phyloP scores from a whole-genome alignment of 2,113 vertebrate species.

The Thalassarche chlororhynchos region DNA sequence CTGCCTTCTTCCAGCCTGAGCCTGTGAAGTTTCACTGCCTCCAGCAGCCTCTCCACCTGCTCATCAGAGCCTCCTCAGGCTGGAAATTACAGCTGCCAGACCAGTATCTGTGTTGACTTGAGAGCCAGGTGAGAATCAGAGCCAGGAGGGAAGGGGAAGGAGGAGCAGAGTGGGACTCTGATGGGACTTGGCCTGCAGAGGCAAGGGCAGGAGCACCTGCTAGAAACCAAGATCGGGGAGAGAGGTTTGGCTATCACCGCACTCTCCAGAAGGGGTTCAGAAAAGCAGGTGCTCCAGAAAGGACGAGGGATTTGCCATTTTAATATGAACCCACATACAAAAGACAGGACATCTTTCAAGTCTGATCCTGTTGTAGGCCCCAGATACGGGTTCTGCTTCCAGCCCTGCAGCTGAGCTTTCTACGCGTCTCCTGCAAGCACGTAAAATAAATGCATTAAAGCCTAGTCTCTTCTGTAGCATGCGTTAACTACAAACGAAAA shows the following conservation, averaged over 20 bases:
- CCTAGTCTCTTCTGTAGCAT: neutral
- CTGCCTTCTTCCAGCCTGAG: neutral
- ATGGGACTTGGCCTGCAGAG: neutral
- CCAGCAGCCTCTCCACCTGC: neutral
- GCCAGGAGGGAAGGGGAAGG: neutral
- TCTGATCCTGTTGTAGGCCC: neutral
- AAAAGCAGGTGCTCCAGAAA: neutral
- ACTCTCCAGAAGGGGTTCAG: neutral
- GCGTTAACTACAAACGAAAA: neutral
- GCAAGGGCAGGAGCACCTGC: neutral
- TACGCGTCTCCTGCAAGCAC: neutral
- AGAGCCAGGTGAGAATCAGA: neutral
- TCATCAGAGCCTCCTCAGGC: neutral
- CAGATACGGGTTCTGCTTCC: neutral
- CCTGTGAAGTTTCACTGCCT: neutral
- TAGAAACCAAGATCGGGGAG: fast-evolving
- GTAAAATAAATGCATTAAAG: neutral
- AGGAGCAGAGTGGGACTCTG: neutral
- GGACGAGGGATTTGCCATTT: neutral
- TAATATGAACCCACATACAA: neutral
- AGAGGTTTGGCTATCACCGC: neutral
- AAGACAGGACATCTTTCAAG: neutral
- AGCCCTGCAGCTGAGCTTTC: neutral
- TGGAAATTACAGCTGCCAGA: neutral
- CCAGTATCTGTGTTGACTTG: neutral